phyloP scores from a whole-genome alignment of 2,797 vertebrate genomes.

The Decapterus maruadsi region DNA sequence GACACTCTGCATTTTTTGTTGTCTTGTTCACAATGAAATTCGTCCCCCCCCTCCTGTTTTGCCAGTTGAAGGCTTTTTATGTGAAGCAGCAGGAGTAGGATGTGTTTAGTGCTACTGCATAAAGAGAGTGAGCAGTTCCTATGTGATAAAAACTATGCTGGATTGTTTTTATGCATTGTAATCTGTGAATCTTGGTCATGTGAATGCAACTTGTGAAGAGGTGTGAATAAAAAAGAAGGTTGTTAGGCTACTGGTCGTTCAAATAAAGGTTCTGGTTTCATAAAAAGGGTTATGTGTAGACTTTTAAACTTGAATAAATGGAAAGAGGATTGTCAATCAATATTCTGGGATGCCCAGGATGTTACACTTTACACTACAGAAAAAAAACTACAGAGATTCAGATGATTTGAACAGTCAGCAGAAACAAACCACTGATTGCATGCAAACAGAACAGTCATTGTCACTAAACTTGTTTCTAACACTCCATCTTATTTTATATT shows the following conservation, averaged over 20 bases:
- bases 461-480: background rate
- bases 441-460: slow-evolving; percentile 9
- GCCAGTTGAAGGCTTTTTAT: background rate
- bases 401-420: slow-evolving; percentile 6
- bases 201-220: background rate
- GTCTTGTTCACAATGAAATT: background rate
- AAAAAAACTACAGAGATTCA: background rate
- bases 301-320: background rate
- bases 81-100: background rate
- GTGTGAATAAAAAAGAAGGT: background rate
- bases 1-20: background rate
- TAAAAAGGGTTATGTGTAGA: background rate
- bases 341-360: background rate
- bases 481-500: slow-evolving; percentile 8
- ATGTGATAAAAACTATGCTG: background rate
- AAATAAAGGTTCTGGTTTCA: background rate
- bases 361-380: background rate
- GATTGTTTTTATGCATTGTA: background rate
- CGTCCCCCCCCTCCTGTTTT: background rate
- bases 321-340: background rate
- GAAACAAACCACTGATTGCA: slow-evolving; percentile 12
- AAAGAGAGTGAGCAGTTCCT: background rate
- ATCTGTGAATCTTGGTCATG: background rate
- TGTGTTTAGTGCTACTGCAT: too few species aligned
- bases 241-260: too few species aligned